phyloP scores from a whole-genome alignment of 2,888 invertebrate genomes.

The Lampropteryx suffumata region DNA sequence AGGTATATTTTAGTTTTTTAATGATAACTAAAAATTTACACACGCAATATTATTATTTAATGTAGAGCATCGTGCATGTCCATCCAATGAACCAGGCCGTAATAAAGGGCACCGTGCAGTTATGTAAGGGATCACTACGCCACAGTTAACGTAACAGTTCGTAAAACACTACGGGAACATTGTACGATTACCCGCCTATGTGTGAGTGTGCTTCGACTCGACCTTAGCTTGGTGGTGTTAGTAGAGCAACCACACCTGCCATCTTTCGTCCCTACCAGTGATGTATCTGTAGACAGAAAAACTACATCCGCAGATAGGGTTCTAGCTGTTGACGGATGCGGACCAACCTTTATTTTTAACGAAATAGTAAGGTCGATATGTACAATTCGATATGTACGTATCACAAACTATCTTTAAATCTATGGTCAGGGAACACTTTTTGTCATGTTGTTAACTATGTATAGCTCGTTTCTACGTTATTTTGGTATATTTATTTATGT shows the following conservation, averaged over 20 bases:
- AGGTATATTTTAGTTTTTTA: too few species aligned
- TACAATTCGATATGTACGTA: too few species aligned
- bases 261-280: slow-evolving; percentile 8
- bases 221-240: slow-evolving; percentile 29
- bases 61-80: slow-evolving; percentile 25
- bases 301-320: not conserved
- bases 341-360: not conserved
- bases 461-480: too few species aligned
- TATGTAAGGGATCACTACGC: slow-evolving; percentile 33
- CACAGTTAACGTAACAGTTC: slow-evolving; percentile 9
- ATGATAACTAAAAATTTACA: too few species aligned
- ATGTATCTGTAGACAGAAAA: slow-evolving; percentile 16
- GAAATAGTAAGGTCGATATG: too few species aligned
- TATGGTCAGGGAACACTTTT: too few species aligned
- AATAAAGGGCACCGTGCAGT: slow-evolving; percentile 34
- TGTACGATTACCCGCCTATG: slow-evolving; percentile 26
- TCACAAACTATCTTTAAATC: too few species aligned
- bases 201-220: slow-evolving; percentile 29
- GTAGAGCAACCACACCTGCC: slow-evolving; percentile 43
- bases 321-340: not conserved
- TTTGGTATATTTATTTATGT: too few species aligned
- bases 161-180: slow-evolving; percentile 15
- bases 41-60: too few species aligned
- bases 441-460: too few species aligned
- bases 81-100: slow-evolving; percentile 7